Evolutionary conservation across 2,797 vertebrate species (phyloP).

Genomic region (Gymnopithys bicolor): DNA sequence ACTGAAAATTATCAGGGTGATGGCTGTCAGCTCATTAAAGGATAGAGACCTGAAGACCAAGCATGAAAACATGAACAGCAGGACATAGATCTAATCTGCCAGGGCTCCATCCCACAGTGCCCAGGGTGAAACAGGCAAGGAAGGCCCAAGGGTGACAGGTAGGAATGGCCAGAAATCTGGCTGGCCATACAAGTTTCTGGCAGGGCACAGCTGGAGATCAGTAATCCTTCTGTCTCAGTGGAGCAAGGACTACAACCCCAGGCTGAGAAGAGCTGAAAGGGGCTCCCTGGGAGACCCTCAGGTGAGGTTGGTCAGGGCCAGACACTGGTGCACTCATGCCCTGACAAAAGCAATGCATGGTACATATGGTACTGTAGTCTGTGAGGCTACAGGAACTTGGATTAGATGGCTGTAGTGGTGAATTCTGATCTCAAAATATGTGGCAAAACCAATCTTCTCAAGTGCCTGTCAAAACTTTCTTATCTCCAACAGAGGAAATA

Average conservation of each 20-base stretch:
- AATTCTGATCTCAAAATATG: not conserved
- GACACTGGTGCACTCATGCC: not conserved
- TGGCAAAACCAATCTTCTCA: not conserved
- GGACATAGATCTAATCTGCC: not conserved
- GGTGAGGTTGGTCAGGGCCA: not conserved
- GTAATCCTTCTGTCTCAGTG: not conserved
- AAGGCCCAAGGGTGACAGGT: not conserved
- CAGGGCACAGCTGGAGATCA: not conserved
- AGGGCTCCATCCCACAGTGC: not conserved
- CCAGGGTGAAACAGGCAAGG: not conserved
- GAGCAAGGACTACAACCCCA: not conserved
- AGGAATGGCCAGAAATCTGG: not conserved
- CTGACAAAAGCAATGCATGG: not conserved
- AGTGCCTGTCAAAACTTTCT: not conserved
- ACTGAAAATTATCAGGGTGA: not conserved
- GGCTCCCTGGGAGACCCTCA: not conserved
- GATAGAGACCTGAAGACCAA: not conserved
- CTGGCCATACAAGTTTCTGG: not conserved
- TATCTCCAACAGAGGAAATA: not conserved
- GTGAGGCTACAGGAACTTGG: not conserved
- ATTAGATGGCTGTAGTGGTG: not conserved
- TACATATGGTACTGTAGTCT: not conserved
- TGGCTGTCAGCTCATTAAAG: not conserved
- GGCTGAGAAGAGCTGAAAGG: not conserved
- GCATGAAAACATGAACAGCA: not conserved